Percentiles rank a stretch among this genome's conserved stretches.
phyloP scores from a whole-genome alignment of 2,113 vertebrate species.

The Phainopepla nitens region DNA sequence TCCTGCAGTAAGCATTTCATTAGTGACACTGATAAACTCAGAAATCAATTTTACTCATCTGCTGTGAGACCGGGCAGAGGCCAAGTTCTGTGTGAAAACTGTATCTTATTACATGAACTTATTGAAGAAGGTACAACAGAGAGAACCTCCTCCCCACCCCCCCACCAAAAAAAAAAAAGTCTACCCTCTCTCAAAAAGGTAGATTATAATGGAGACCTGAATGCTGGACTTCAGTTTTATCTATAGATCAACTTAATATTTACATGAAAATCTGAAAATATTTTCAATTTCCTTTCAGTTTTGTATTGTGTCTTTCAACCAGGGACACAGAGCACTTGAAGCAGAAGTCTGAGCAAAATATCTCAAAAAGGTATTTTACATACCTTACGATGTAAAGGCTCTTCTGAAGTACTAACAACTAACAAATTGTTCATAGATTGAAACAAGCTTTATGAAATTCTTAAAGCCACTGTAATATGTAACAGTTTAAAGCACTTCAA shows the following conservation, averaged over 20 bases:
- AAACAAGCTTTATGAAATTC: neutral
- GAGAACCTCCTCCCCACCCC: rapidly evolving
- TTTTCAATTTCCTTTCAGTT: neutral
- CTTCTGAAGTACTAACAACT: neutral
- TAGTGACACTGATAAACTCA: neutral
- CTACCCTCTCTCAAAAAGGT: neutral
- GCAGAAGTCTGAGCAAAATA: neutral
- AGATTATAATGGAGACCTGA: neutral
- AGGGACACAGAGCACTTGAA: neutral
- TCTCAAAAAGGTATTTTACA: neutral
- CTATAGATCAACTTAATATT: neutral
- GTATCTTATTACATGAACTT: neutral
- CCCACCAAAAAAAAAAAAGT: neutral
- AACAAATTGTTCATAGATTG: neutral
- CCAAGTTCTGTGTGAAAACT: neutral
- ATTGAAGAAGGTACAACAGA: neutral
- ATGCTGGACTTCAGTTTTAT: neutral
- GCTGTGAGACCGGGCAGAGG: neutral
- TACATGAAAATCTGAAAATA: neutral
- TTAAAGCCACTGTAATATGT: neutral
- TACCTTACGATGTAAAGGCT: neutral
- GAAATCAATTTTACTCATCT: neutral
- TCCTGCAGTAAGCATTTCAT: neutral
- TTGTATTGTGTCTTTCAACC: neutral
- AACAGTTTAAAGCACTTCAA: neutral